phyloP scores from a whole-genome alignment of 2,797 vertebrate species.

The Denticeps clupeoides region DNA sequence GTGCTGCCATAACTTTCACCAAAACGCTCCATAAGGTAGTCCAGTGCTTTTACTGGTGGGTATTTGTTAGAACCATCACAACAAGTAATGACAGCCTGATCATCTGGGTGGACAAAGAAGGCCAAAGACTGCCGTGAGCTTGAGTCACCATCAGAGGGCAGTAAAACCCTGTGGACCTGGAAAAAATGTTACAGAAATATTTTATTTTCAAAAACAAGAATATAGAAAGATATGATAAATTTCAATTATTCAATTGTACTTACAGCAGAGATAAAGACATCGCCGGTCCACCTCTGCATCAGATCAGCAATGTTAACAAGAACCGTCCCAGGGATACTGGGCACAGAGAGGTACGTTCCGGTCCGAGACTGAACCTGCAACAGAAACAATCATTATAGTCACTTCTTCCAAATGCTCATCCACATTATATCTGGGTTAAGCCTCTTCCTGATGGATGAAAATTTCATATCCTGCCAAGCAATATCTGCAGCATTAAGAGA shows the following conservation, averaged over 20 bases:
- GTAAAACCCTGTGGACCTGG: conserved; percentile 54
- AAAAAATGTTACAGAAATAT: neutral
- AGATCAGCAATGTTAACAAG: conserved; percentile 61
- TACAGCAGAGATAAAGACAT: conserved; percentile 52
- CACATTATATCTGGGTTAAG: no score
- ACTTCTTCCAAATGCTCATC: neutral
- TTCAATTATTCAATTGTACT: conserved; percentile 13
- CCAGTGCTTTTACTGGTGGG: conserved; percentile 37
- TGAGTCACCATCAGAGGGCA: conserved; percentile 41
- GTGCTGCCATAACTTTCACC: conserved; percentile 21
- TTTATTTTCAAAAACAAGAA: neutral
- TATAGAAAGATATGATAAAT: neutral
- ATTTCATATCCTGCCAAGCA: no score
- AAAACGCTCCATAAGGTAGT: conserved; percentile 39
- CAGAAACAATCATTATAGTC: neutral
- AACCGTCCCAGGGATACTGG: conserved; percentile 44
- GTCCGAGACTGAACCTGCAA: conserved; percentile 43
- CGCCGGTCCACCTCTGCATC: conserved; percentile 65
- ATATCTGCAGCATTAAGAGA: no score
- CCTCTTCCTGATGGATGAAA: no score
- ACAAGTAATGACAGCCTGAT: conserved; percentile 45
- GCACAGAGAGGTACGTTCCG: conserved; percentile 44
- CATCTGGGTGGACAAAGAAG: conserved; percentile 55
- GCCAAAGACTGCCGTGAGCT: conserved; percentile 48
- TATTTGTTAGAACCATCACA: conserved; percentile 55